Percentiles rank a stretch among this genome's conserved stretches.
Evolutionary conservation across 2,888 invertebrate species (phyloP).

Genomic region (Xylota sylvarum): DNA sequence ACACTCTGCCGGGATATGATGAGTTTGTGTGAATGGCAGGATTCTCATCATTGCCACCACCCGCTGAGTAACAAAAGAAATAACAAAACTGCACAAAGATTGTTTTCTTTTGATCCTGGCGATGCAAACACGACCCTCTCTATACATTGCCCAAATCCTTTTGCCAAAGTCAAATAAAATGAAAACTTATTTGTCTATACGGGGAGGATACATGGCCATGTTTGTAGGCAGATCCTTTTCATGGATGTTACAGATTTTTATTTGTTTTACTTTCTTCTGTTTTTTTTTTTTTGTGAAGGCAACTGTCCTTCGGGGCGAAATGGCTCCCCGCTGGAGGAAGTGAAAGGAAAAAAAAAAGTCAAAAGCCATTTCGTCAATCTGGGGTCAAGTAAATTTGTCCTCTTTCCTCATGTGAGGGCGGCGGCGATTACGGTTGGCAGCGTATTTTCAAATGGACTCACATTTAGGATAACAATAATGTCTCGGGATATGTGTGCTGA

Average conservation of each 20-base stretch:
- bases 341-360: slow-evolving; percentile 28
- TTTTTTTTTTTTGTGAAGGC: slow-evolving; percentile 78
- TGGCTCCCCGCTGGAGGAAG: slow-evolving; percentile 7
- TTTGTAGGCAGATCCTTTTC: slow-evolving; percentile 74
- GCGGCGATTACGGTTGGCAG: slow-evolving; percentile 37
- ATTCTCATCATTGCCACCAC: slow-evolving; percentile 72
- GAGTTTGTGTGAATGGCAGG: slow-evolving; percentile 48
- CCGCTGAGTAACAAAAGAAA: slow-evolving; percentile 54
- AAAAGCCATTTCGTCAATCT: slow-evolving; percentile 73
- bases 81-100: slow-evolving; percentile 72
- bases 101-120: slow-evolving; percentile 70
- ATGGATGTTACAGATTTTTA: slow-evolving; percentile 76
- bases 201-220: slow-evolving; percentile 53
- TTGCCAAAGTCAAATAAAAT: slow-evolving; percentile 75
- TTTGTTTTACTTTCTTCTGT: slow-evolving; percentile 78
- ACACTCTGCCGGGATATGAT: slow-evolving; percentile 38
- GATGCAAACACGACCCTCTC: slow-evolving; percentile 71
- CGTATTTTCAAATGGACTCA: slow-evolving; percentile 58
- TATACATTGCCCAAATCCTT: slow-evolving; percentile 69
- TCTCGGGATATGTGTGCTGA: slow-evolving; percentile 59
- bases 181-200: slow-evolving; percentile 74
- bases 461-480: slow-evolving; percentile 69
- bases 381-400: slow-evolving; percentile 74
- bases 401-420: slow-evolving; percentile 33
- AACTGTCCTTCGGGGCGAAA: slow-evolving; percentile 56